phyloP scores from a whole-genome alignment of 2,797 vertebrate genomes.

The Octomys mimax region DNA sequence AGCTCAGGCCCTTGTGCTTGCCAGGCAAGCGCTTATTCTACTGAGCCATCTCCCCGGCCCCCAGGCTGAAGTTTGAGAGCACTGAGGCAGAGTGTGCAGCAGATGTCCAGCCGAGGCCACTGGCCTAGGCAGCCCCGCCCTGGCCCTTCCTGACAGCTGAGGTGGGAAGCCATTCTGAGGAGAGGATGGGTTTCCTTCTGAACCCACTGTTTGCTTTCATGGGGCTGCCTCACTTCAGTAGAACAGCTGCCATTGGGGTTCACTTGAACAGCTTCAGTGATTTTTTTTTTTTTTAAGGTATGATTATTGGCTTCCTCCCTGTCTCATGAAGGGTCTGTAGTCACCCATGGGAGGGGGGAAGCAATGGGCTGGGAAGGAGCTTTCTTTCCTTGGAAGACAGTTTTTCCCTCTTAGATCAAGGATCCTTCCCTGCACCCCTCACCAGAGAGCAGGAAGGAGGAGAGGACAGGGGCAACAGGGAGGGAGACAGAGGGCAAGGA shows the following conservation, averaged over 20 bases:
- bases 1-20: too few relatives aligned
- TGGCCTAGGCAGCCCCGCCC: not conserved
- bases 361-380: not conserved
- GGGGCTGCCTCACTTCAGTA: rapidly evolving
- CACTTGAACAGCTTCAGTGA: not conserved
- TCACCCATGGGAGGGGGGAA: not conserved
- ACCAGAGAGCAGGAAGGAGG: not conserved
- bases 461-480: not conserved
- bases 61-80: not conserved
- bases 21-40: too few relatives aligned
- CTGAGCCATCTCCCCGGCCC: too few relatives aligned
- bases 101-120: not conserved
- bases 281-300: not conserved
- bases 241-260: not conserved
- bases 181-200: not conserved
- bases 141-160: not conserved
- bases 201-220: not conserved
- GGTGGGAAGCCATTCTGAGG: not conserved
- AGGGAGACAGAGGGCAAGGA: not conserved
- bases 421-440: not conserved
- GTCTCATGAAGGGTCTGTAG: not conserved
- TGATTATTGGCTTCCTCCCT: not conserved
- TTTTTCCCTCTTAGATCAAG: not conserved
- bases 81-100: not conserved
- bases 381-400: not conserved